Conservation (phyloP, 2,797 vertebrate genomes). For the Lepilemur ruficaudatus region DNA sequence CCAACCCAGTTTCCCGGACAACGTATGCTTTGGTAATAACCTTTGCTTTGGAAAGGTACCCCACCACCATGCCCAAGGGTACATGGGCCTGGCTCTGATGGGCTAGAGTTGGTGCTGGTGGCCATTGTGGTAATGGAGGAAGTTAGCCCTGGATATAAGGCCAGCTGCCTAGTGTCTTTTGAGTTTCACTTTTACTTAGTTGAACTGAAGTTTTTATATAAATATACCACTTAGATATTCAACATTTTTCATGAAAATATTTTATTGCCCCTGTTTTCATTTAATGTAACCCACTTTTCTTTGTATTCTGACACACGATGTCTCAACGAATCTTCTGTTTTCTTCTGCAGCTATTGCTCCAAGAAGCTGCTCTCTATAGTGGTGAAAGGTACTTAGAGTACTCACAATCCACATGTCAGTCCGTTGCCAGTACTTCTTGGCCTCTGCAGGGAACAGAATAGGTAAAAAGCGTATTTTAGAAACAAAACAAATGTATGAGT, state of each 20-base stretch:
- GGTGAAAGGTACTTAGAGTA: neutral
- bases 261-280: neutral
- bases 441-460: neutral
- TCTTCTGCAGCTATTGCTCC: neutral
- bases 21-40: neutral
- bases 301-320: neutral
- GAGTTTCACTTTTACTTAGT: neutral
- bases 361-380: neutral
- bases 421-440: neutral
- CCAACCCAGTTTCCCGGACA: neutral
- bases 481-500: neutral
- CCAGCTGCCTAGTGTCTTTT: too few species aligned
- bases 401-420: neutral
- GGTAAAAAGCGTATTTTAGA: neutral
- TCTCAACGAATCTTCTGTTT: neutral
- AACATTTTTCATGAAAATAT: neutral
- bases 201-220: neutral
- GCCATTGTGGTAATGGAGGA: neutral
- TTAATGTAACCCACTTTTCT: neutral
- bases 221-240: neutral
- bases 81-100: neutral
- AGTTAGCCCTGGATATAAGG: neutral
- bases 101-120: rapidly evolving
- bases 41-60: neutral
- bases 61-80: too few species aligned